These are phyloP conservation scores for Callinectes sapidus DNA, from an alignment of 2,888 invertebrate genomes.

Conservation along the genomic window DNA sequence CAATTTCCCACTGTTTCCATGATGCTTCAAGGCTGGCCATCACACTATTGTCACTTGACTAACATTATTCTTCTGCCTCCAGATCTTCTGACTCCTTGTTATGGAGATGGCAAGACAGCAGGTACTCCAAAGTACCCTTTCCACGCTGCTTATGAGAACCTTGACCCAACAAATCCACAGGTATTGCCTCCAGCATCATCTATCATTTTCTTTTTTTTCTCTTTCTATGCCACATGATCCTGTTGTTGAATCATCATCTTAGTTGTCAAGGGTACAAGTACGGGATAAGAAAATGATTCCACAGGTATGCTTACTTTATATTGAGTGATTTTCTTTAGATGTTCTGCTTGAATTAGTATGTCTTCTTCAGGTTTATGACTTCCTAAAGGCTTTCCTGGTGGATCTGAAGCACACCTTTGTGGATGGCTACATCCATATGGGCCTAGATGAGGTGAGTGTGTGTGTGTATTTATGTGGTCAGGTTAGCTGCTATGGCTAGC, in stretches of 20 bases:
- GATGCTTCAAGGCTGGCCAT: no score
- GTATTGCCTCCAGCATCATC: background rate
- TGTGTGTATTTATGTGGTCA: constrained; percentile 11
- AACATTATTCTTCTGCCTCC: background rate
- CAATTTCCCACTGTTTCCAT: no score
- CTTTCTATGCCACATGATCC: background rate
- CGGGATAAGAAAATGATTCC: background rate
- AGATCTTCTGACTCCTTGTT: constrained; percentile 66
- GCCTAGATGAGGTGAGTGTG: constrained; percentile 90
- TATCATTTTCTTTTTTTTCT: background rate
- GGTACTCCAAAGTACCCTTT: constrained; percentile 63
- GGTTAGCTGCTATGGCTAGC: background rate
- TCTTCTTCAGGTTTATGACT: constrained; percentile 78
- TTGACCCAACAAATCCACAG: constrained; percentile 69
- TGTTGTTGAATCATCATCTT: no score
- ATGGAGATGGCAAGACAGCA: constrained; percentile 57
- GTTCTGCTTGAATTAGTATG: background rate
- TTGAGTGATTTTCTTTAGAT: background rate
- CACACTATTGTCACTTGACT: background rate
- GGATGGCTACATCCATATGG: constrained; percentile 89
- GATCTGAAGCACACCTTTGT: constrained; percentile 85
- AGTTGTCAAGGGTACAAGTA: background rate
- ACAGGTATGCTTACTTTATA: background rate
- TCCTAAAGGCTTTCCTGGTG: constrained; percentile 82
- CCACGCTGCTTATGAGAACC: constrained; percentile 67